These are phyloP conservation scores for Myiothlypis chrysogaster DNA, from an alignment of 2,797 vertebrate species.

Conservation along the genomic window DNA sequence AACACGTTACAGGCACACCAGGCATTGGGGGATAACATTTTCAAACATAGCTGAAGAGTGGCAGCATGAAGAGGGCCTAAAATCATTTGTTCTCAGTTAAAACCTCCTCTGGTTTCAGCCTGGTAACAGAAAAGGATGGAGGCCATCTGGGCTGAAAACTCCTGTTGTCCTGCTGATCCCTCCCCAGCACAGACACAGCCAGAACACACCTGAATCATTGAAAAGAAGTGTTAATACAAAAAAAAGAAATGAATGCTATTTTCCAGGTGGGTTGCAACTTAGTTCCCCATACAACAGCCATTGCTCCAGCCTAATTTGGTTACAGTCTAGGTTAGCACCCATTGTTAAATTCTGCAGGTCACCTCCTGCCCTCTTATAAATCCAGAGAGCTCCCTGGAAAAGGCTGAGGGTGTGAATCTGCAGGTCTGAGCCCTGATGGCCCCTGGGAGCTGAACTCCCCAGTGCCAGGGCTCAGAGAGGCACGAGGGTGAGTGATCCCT, in stretches of 20 bases:
- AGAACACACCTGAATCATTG: accelerated
- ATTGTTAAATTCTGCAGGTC: background rate
- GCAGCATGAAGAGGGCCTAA: background rate
- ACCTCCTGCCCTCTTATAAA: background rate
- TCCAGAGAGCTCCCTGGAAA: background rate
- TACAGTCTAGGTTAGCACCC: background rate
- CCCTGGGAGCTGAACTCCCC: accelerated
- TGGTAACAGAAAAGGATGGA: background rate
- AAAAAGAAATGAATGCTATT: background rate
- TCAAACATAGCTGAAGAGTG: background rate
- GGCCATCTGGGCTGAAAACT: background rate
- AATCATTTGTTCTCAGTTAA: background rate
- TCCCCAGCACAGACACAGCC: background rate
- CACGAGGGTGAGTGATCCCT: accelerated
- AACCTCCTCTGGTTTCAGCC: conserved; percentile 3
- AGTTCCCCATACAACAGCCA: background rate
- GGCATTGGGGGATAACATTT: background rate
- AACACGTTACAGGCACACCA: background rate
- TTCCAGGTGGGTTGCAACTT: background rate
- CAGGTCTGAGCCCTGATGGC: background rate
- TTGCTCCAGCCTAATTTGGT: background rate
- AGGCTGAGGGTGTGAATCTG: background rate
- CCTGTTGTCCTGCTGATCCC: background rate
- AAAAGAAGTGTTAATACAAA: background rate
- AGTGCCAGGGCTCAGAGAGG: background rate